Conservation (phyloP, 2,113 vertebrate genomes). For the Formicarius rufipectus region DNA sequence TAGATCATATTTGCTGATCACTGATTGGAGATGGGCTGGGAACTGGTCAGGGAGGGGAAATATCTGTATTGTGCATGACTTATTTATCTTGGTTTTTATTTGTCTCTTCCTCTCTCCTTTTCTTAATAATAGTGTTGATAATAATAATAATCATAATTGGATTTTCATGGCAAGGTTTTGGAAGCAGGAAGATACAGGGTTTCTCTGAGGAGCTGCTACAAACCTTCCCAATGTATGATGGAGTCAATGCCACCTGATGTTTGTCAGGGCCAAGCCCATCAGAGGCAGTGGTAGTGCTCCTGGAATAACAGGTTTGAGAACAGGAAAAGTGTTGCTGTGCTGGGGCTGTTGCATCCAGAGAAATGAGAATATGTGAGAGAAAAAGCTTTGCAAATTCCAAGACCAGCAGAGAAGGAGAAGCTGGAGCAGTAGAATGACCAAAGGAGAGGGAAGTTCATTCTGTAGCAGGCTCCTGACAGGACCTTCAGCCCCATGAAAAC, state of each 20-base stretch:
- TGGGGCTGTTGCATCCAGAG: background rate
- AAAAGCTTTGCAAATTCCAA: background rate
- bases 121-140: background rate
- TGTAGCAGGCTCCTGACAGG: background rate
- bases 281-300: too few relatives aligned
- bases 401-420: background rate
- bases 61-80: background rate
- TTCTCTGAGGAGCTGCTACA: background rate
- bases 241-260: background rate
- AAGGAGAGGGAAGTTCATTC: background rate
- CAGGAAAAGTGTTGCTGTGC: background rate
- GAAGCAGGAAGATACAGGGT: background rate
- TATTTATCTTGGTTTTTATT: background rate
- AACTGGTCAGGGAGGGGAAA: too few relatives aligned
- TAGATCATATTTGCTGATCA: background rate
- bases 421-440: background rate
- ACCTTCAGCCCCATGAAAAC: background rate
- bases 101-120: background rate
- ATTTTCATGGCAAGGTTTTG: background rate
- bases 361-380: background rate
- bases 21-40: background rate
- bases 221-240: background rate
- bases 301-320: background rate
- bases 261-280: rapidly evolving
- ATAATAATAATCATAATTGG: background rate